These are phyloP conservation scores for Telmatherina bonti DNA, from an alignment of 2,797 vertebrate species.

Conservation along the genomic window DNA sequence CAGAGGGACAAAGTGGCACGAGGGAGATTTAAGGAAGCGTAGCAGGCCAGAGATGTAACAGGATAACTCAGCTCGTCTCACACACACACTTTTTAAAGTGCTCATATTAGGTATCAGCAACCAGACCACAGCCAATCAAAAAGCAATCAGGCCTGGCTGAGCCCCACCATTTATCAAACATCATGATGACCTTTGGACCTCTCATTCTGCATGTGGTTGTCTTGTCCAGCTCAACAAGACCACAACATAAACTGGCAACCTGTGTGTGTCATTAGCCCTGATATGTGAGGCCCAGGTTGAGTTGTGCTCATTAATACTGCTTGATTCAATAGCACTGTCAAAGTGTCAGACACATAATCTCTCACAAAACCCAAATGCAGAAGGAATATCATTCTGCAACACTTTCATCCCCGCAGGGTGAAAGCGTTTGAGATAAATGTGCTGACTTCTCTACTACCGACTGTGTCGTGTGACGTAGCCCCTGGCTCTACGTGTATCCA, in stretches of 20 bases:
- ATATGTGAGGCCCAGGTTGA: slow-evolving; percentile 14
- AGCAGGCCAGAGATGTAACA: slow-evolving; percentile 35
- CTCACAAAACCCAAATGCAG: not conserved
- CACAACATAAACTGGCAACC: slow-evolving; percentile 12
- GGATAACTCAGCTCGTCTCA: slow-evolving; percentile 29
- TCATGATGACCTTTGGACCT: slow-evolving; percentile 49
- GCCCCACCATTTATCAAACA: slow-evolving; percentile 37
- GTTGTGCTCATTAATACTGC: not conserved
- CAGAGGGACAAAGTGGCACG: slow-evolving; percentile 6
- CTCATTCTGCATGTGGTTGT: slow-evolving; percentile 27
- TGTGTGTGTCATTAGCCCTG: slow-evolving; percentile 16
- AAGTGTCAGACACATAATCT: not conserved
- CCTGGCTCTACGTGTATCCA: slow-evolving; percentile 35
- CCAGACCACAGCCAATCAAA: slow-evolving; percentile 54
- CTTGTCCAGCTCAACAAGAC: slow-evolving; percentile 12
- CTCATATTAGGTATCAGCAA: slow-evolving; percentile 42
- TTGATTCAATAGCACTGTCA: not conserved
- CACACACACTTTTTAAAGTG: slow-evolving; percentile 32
- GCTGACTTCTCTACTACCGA: slow-evolving; percentile 8
- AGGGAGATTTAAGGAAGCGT: slow-evolving; percentile 18
- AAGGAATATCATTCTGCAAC: slow-evolving; percentile 15
- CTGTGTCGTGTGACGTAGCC: slow-evolving; percentile 21
- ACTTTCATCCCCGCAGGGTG: slow-evolving; percentile 18
- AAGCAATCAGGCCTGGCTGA: slow-evolving; percentile 41
- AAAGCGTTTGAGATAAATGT: slow-evolving; percentile 23